Evolutionary conservation across 2,797 vertebrate genomes (phyloP), one percentile per base, ranked within the genome.

Genomic region (Platyrinchus mystaceus): DNA sequence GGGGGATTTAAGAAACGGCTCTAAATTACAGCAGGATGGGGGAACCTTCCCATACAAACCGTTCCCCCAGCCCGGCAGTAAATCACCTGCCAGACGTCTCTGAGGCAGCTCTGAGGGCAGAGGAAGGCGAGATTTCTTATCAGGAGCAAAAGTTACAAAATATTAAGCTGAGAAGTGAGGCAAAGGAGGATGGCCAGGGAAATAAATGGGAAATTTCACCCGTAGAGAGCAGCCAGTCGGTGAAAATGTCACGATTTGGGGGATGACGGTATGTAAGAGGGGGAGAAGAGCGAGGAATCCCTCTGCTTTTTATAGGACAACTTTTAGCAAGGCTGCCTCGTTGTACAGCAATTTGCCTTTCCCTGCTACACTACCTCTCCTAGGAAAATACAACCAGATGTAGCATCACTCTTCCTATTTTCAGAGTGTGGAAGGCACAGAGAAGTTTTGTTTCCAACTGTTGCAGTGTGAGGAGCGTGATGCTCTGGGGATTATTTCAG

Each of bases 21-120:
- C 95, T 98, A 98, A 98, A 98, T 98, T 97, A 97, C 89, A 90
- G 87, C 80, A 7, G 78, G 93, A 84, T 36, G 60, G 93, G 93
- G 77, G 56, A 70, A 94, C 87, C 63, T 96, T 93, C 93, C 2
- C 21, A 82, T 78, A 78, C 87, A 93, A 95, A 90, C 30, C 14
- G 53, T 82, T 63, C 56, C 91, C 91, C 92, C 90, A 92, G 36
- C 2, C 50, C 10, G 0, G 32, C 92, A 79, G 77, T 98, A 98
- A 98, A 98, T 98, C 96, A 97, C 37, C 36, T 3, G 46, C 58
- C 87, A 75, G 73, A 76, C 39, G 7, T 75, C 76, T 67, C 92
- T 50, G 80, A 73, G 55, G 75, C 84, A 22, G 2, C 97, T 84
- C 49, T 7, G 32, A 41, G 73, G 49, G 56, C 4, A 4, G 10